These are phyloP conservation scores for Erpetoichthys calabaricus DNA, from an alignment of 2,797 vertebrate species.

Conservation along the genomic window DNA sequence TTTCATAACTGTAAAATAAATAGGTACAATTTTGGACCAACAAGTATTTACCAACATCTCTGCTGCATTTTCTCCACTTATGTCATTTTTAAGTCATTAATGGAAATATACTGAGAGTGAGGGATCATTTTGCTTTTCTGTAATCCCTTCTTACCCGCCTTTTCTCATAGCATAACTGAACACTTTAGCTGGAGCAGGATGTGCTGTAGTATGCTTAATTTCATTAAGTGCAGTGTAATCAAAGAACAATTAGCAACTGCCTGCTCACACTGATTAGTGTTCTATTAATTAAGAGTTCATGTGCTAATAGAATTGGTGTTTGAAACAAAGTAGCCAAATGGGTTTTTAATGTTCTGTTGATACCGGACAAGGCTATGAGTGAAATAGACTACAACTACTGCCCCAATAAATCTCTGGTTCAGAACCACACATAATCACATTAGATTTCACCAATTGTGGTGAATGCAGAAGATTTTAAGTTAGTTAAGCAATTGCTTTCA, in stretches of 20 bases:
- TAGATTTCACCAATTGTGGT: too few species aligned
- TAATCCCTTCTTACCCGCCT: neutral
- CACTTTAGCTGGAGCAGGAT: neutral
- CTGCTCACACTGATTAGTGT: conserved; percentile 13
- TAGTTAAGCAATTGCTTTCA: too few species aligned
- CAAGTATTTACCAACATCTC: too few species aligned
- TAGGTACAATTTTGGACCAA: too few species aligned
- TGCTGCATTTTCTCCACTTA: too few species aligned
- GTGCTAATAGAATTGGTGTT: conserved; percentile 3
- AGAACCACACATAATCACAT: too few species aligned
- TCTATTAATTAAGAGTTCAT: conserved; percentile 26
- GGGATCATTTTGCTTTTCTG: neutral
- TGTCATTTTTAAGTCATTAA: too few species aligned
- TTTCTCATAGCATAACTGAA: neutral
- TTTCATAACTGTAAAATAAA: too few species aligned
- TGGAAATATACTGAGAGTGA: too few species aligned
- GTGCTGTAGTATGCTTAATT: conserved; percentile 1
- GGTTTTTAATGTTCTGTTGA: conserved; percentile 31
- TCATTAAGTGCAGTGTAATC: conserved; percentile 16
- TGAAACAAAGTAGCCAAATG: conserved; percentile 15
- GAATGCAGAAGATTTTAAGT: too few species aligned
- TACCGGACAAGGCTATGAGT: conserved; percentile 19
- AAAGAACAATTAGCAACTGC: conserved; percentile 24
- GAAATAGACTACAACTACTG: neutral
- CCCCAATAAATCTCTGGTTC: too few species aligned